These are phyloP conservation scores for Chymomyza costata DNA, from an alignment of 1,140 invertebrate genomes.

Conservation along the genomic window DNA sequence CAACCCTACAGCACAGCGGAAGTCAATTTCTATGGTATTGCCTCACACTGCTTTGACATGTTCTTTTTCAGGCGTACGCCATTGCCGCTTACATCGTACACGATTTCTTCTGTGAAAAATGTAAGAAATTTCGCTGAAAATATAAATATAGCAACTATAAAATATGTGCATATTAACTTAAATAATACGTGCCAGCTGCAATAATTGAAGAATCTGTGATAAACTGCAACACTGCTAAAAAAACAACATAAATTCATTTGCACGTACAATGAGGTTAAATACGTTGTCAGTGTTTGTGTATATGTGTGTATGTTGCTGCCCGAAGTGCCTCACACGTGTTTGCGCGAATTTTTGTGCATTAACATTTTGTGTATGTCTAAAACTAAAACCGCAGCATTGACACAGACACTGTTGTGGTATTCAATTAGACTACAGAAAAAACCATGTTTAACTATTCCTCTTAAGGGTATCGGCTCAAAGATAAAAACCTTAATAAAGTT, in stretches of 20 bases:
- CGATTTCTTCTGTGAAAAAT: slow-evolving; percentile 71
- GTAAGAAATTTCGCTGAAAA: slow-evolving; percentile 51
- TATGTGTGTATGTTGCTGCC: slow-evolving; percentile 20
- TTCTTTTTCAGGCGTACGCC: slow-evolving; percentile 75
- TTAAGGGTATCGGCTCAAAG: slow-evolving; percentile 37
- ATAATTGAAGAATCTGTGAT: neutral
- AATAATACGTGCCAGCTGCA: too few species aligned
- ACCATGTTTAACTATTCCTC: slow-evolving; percentile 41
- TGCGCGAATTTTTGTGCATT: slow-evolving; percentile 4
- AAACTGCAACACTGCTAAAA: slow-evolving; percentile 5
- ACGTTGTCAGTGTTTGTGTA: slow-evolving; percentile 36
- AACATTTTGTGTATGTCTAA: slow-evolving; percentile 16
- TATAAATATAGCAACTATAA: slow-evolving; percentile 2
- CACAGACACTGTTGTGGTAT: slow-evolving; percentile 38
- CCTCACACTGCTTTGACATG: slow-evolving; percentile 65
- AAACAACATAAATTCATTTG: slow-evolving; percentile 8
- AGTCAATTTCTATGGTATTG: slow-evolving; percentile 40
- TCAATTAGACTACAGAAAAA: slow-evolving; percentile 46
- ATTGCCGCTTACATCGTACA: slow-evolving; percentile 72
- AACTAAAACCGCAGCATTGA: slow-evolving; percentile 40
- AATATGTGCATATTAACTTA: slow-evolving; percentile 8
- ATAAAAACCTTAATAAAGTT: slow-evolving; percentile 42
- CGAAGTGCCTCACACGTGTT: slow-evolving; percentile 48
- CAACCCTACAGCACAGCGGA: too few species aligned
- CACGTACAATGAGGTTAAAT: slow-evolving; percentile 61